phyloP scores from a whole-genome alignment of 2,113 vertebrate species.

The Oryzias curvinotus region DNA sequence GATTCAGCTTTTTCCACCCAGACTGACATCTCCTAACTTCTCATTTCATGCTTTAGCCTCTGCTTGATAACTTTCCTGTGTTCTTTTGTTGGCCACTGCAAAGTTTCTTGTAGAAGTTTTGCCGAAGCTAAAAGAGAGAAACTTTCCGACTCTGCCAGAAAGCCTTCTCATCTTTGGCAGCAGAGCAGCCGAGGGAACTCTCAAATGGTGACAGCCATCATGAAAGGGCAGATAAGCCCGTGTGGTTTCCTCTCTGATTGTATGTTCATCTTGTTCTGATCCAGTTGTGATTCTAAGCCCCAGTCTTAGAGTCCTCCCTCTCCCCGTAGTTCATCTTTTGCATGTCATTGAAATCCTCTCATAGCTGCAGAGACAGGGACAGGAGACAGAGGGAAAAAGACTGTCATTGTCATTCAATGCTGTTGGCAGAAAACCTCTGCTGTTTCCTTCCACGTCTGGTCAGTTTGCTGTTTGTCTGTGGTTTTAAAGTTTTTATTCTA shows the following conservation, averaged over 20 bases:
- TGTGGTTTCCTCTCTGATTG: conserved; percentile 77
- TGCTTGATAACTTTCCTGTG: conserved; percentile 55
- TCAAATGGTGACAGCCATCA: conserved; percentile 73
- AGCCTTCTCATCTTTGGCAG: conserved; percentile 70
- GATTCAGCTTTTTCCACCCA: conserved; percentile 61
- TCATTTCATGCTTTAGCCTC: conserved; percentile 45
- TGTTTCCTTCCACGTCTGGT: conserved; percentile 38
- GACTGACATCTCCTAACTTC: conserved; percentile 65
- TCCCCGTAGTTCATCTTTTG: conserved; percentile 79
- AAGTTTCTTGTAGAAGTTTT: conserved; percentile 63
- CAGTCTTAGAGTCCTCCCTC: conserved; percentile 73
- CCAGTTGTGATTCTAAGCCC: conserved; percentile 77
- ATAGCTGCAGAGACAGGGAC: conserved; percentile 62
- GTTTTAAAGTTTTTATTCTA: not conserved
- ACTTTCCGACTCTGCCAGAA: conserved; percentile 62
- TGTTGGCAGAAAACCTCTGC: conserved; percentile 57
- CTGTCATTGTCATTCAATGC: conserved; percentile 73
- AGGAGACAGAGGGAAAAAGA: conserved; percentile 70
- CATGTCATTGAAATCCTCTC: conserved; percentile 80
- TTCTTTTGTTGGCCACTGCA: conserved; percentile 55
- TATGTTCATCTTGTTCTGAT: conserved; percentile 80
- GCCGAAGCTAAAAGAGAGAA: conserved; percentile 51
- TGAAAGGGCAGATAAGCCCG: conserved; percentile 78
- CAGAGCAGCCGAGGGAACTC: conserved; percentile 66
- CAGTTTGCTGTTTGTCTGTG: conserved; percentile 9